Base-by-base conservation (phyloP, 2,797 vertebrate genomes). In the Leptoclinus maculatus region DNA sequence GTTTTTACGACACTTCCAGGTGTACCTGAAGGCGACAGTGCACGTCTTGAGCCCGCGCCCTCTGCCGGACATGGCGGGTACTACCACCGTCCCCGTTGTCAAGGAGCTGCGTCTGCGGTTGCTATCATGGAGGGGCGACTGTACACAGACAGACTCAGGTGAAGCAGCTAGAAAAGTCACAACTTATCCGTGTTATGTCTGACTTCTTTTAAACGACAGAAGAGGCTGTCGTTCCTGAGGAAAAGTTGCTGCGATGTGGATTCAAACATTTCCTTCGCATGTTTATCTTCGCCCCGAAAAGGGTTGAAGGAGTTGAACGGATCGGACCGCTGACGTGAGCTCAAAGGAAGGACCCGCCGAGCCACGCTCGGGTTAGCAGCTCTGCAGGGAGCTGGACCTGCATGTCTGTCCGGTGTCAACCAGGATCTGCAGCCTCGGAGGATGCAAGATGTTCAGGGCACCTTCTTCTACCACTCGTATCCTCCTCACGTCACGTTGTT, bases 391-490 rank as follows among this genome's bases (percentile, higher is more conserved):
- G 68, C 59, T 60, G 45, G 25, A 74, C 11, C 68, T 80, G 34
- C 2, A 67, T 65, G 73, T 79, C 66, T 45, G 63, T 32, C 70
- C 57, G 59, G 66, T 29, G 59, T 69, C 64, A 51, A 5, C 43
- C 7, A 51, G 66, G 39, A 71, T 1, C 66, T 19, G 56, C 59
- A 34, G 66, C 63, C 38, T 16, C 57, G 47, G 71, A 92, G 60
- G 82, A 95, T 94, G 93, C 89, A 92, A 64, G 71, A 41, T 83
- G 69, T 76, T 23, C 92, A 87, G 62, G 88, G 93, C 70, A 83
- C 75, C 76, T 80, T 89, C 81, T 92, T 85, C 84, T 91, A 89
- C 69, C 83, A 87, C 73, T 90, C 92, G 94, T 95, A 95, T 95
- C 93, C 94, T 94, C 25, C 59, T 8, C 13, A 32, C 1, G 2